Conservation (phyloP, 2,797 vertebrate genomes). For the Pseudocheirus occidentalis region DNA sequence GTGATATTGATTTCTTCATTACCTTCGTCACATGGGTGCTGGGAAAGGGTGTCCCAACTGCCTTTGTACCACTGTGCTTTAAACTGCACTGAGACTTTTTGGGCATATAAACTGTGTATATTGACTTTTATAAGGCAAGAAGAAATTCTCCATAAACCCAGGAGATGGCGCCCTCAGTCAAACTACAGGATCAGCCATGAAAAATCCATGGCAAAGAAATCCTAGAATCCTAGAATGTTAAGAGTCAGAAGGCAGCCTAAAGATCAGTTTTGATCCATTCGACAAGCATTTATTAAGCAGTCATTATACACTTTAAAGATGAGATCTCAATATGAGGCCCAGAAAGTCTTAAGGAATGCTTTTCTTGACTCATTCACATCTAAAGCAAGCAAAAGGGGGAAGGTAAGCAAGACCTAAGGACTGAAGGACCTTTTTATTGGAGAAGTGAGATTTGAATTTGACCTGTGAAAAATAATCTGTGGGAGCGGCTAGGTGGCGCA, state of each 20-base stretch:
- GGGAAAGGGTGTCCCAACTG: background rate
- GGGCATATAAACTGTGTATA: too few species aligned
- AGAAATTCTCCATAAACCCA: conserved; percentile 45
- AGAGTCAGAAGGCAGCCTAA: fast-evolving
- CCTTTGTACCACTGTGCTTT: background rate
- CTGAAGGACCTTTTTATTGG: too few species aligned
- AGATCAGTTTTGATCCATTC: background rate
- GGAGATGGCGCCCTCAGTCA: conserved; percentile 55
- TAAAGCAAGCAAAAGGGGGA: background rate
- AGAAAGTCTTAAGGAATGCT: background rate
- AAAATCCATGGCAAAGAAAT: background rate
- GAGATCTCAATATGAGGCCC: background rate
- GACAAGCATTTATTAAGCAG: background rate
- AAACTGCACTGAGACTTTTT: background rate
- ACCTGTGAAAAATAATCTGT: background rate
- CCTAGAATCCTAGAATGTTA: background rate
- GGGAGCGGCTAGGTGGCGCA: too few species aligned
- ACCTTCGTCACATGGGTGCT: background rate
- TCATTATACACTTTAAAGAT: background rate
- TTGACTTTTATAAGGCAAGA: background rate
- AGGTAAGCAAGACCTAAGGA: background rate
- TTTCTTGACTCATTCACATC: background rate
- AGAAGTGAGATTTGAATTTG: background rate
- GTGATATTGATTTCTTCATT: background rate
- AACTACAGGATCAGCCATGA: conserved; percentile 22